Evolutionary conservation across 1,140 invertebrate genomes (phyloP).

Genomic region (Drosophila mojavensis): DNA sequence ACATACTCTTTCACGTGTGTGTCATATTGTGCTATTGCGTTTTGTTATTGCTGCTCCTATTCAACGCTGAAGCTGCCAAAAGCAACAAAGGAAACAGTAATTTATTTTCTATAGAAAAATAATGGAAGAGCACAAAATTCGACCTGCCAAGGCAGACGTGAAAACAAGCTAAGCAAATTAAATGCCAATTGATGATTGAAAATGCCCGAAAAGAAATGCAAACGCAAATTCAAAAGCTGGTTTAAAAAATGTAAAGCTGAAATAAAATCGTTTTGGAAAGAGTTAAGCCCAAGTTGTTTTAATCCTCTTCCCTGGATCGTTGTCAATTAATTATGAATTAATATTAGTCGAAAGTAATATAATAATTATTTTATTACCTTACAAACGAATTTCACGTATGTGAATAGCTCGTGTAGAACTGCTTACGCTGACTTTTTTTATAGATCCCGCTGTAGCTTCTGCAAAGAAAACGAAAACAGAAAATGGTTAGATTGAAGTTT

Average conservation of each 20-base stretch:
- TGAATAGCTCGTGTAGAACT: constrained; percentile 4
- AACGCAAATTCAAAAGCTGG: neutral
- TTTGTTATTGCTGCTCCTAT: constrained; percentile 13
- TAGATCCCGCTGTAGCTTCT: neutral
- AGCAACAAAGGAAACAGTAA: constrained; percentile 16
- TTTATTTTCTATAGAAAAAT: constrained; percentile 30
- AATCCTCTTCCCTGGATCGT: too few species aligned
- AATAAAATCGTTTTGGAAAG: too few species aligned
- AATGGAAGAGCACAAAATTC: neutral
- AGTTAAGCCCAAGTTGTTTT: too few species aligned
- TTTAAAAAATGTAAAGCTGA: too few species aligned
- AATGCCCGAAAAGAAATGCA: neutral
- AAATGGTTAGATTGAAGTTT: neutral
- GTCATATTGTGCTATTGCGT: constrained; percentile 8
- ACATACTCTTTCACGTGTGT: constrained; percentile 38
- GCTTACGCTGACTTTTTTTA: constrained; percentile 3
- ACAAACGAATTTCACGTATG: constrained; percentile 2
- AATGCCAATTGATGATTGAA: constrained; percentile 20
- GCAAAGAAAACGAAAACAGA: constrained; percentile 5
- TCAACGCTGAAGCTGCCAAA: constrained; percentile 21
- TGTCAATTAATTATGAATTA: too few species aligned
- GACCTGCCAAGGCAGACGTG: neutral
- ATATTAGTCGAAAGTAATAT: too few species aligned
- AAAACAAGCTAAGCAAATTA: constrained; percentile 37
- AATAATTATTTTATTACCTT: constrained; percentile 5